Conservation (phyloP, 2,797 vertebrate genomes). For the Gambusia yucatana region DNA sequence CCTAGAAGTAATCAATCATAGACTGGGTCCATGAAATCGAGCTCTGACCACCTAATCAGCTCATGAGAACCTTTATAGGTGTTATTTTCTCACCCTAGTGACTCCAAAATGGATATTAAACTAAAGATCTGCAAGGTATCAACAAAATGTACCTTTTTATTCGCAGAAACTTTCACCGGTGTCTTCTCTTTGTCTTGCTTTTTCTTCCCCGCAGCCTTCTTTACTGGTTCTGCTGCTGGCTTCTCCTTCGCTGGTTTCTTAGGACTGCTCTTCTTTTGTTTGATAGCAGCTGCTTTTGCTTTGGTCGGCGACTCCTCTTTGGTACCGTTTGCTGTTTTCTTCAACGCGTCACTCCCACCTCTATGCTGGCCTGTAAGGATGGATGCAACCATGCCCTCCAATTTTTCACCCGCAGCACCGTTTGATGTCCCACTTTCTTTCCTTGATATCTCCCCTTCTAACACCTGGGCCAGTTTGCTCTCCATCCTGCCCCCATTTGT, state of each 20-base stretch:
- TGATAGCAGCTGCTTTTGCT: slow-evolving; percentile 65
- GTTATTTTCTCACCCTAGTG: not conserved
- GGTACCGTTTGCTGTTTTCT: slow-evolving; percentile 77
- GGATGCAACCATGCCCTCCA: slow-evolving; percentile 73
- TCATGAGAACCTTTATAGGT: slow-evolving; percentile 10
- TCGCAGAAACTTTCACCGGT: slow-evolving; percentile 55
- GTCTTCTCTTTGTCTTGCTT: slow-evolving; percentile 66
- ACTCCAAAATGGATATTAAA: slow-evolving; percentile 3
- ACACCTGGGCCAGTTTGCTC: slow-evolving; percentile 76
- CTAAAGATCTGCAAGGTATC: not conserved
- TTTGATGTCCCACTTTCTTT: slow-evolving; percentile 61
- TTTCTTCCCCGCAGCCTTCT: slow-evolving; percentile 72
- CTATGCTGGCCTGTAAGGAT: slow-evolving; percentile 67
- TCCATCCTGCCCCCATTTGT: slow-evolving; percentile 73
- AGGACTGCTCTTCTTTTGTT: slow-evolving; percentile 72
- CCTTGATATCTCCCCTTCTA: slow-evolving; percentile 68
- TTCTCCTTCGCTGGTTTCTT: slow-evolving; percentile 76
- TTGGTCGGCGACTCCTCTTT: slow-evolving; percentile 79
- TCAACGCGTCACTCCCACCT: slow-evolving; percentile 56
- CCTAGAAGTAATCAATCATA: slow-evolving; percentile 25
- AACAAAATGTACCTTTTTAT: slow-evolving; percentile 77
- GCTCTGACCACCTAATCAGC: not conserved
- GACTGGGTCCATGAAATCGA: slow-evolving; percentile 16
- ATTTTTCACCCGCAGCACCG: slow-evolving; percentile 63
- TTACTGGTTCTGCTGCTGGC: slow-evolving; percentile 50